Evolutionary conservation across 2,888 invertebrate genomes (phyloP).

Genomic region (Sinhomidia bicolor): DNA sequence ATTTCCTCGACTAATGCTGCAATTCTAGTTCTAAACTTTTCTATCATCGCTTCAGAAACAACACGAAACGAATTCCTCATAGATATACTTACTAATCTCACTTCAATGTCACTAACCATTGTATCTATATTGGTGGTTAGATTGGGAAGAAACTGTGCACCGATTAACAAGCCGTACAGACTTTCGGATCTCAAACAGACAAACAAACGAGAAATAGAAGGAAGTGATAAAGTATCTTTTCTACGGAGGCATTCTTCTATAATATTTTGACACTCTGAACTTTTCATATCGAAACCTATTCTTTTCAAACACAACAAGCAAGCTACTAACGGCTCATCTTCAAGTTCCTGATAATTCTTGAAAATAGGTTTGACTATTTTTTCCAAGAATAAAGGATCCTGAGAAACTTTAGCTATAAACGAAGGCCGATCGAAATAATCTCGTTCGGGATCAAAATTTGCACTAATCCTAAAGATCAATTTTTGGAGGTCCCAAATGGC

Average conservation of each 20-base stretch:
- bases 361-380: slow-evolving; percentile 71
- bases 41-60: slow-evolving; percentile 41
- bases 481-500: slow-evolving; percentile 79
- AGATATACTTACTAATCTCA: slow-evolving; percentile 71
- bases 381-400: slow-evolving; percentile 64
- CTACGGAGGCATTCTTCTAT: slow-evolving; percentile 73
- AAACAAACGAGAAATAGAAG: slow-evolving; percentile 73
- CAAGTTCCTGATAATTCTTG: slow-evolving; percentile 60
- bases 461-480: slow-evolving; percentile 66
- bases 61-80: slow-evolving; percentile 55
- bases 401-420: slow-evolving; percentile 67
- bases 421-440: slow-evolving; percentile 61
- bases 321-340: slow-evolving; percentile 77
- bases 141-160: slow-evolving; percentile 69
- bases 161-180: slow-evolving; percentile 61
- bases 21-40: slow-evolving; percentile 53
- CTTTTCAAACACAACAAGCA: slow-evolving; percentile 71
- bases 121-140: slow-evolving; percentile 46
- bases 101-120: slow-evolving; percentile 73
- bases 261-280: slow-evolving; percentile 68
- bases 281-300: slow-evolving; percentile 58
- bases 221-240: slow-evolving; percentile 61
- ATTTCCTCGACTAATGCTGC: slow-evolving; percentile 31
- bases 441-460: slow-evolving; percentile 69
- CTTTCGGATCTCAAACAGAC: slow-evolving; percentile 68